These are phyloP conservation scores for Athalia cordata DNA, from an alignment of 2,888 invertebrate species.

Conservation along the genomic window DNA sequence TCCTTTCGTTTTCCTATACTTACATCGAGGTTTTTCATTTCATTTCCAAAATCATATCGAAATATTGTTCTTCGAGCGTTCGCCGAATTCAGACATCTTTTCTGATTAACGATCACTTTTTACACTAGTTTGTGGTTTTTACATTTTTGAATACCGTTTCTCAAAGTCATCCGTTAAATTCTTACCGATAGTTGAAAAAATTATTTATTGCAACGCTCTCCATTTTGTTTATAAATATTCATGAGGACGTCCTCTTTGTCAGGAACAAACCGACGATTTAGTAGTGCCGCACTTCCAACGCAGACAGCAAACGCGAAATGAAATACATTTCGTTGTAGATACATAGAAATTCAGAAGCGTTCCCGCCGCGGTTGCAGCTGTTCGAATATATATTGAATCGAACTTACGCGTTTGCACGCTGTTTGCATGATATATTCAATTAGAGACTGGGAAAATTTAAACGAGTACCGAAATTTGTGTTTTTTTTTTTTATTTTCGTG, in stretches of 20 bases:
- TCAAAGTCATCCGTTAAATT: neutral
- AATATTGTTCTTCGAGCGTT: too few species aligned
- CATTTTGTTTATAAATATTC: conserved; percentile 9
- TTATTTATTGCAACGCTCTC: conserved; percentile 8
- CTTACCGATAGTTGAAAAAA: neutral
- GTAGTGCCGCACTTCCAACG: conserved; percentile 10
- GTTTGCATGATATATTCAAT: conserved; percentile 37
- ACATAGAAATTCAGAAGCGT: conserved; percentile 14
- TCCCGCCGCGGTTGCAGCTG: neutral
- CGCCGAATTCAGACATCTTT: too few species aligned
- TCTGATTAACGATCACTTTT: too few species aligned
- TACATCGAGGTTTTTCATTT: too few species aligned
- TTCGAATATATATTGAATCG: conserved; percentile 2
- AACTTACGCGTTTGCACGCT: conserved; percentile 33
- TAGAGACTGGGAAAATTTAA: conserved; percentile 21
- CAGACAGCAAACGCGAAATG: conserved; percentile 1
- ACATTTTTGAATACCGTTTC: neutral
- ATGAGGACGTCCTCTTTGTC: conserved; percentile 1
- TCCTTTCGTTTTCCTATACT: too few species aligned
- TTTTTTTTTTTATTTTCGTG: neutral
- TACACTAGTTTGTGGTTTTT: too few species aligned
- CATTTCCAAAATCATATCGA: too few species aligned
- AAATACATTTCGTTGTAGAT: conserved; percentile 24
- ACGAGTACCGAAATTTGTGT: conserved; percentile 16
- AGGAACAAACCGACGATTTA: neutral